phyloP scores from a whole-genome alignment of 2,113 vertebrate genomes.

The Carettochelys insculpta region DNA sequence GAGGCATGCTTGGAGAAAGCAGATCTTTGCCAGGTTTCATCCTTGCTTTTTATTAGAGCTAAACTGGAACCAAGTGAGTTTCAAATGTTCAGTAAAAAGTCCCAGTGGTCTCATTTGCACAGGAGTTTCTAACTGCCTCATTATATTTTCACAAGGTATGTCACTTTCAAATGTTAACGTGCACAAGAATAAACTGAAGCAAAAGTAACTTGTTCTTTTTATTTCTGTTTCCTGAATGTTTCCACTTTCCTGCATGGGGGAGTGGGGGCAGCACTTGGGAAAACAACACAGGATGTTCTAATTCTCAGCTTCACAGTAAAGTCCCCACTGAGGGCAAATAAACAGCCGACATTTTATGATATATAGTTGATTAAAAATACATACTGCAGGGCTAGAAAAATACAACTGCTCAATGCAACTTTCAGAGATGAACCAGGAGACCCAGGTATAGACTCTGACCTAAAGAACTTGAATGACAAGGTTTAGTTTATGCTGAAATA shows the following conservation, averaged over 20 bases:
- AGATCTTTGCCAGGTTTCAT: slow-evolving; percentile 14
- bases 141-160: slow-evolving; percentile 33
- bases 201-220: slow-evolving; percentile 14
- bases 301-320: slow-evolving; percentile 34
- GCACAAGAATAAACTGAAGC: slow-evolving; percentile 21
- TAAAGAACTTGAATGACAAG: background rate
- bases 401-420: slow-evolving; percentile 63
- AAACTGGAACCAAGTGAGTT: background rate
- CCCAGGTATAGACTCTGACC: slow-evolving; percentile 49
- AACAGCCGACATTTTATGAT: slow-evolving; percentile 66
- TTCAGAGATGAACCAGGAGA: slow-evolving; percentile 63
- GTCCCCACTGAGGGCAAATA: slow-evolving; percentile 34
- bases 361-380: slow-evolving; percentile 63
- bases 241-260: slow-evolving; percentile 56
- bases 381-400: slow-evolving; percentile 42
- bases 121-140: slow-evolving; percentile 17
- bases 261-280: slow-evolving; percentile 14
- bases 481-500: background rate
- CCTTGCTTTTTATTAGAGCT: slow-evolving; percentile 33
- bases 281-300: slow-evolving; percentile 43
- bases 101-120: background rate
- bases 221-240: slow-evolving; percentile 51
- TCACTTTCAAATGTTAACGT: background rate
- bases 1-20: slow-evolving; percentile 54
- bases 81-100: slow-evolving; percentile 21